Evolutionary conservation across 1,140 invertebrate species (phyloP), one percentile per base, ranked within the genome.

Genomic region (Anagrus nilaparvatae): DNA sequence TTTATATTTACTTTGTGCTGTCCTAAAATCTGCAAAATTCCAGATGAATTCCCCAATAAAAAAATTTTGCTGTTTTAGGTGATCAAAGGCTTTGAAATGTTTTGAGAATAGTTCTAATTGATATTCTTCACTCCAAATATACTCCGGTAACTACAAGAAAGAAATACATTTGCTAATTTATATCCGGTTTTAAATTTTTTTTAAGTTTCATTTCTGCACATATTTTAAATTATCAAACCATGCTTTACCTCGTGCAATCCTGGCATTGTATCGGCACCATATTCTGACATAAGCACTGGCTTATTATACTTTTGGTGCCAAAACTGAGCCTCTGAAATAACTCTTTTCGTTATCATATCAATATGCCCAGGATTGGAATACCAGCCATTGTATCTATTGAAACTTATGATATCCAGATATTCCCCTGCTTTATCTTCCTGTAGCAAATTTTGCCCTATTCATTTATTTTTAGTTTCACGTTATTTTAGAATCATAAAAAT

Each of bases 31-130:
- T 1, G 84, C 94, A 69, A 97, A 97, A 63, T 97, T 97, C 94
- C 94, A 97, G 28, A 97, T 87, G 71, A 96, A 92, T 71, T 97
- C 94, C 4, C 94, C 94, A 30, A 90, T 79, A 48, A 97, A 90
- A 63, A 83, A 91, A 5, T 81, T 78, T 49, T 78, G 69, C 1
- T 64, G 61, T 41, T 87, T 72, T n/a, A 96, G 60, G 18, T 62
- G 60, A 63, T 97, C 92, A 60, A 97, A 96, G 0, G 87, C 89
- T 58, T 82, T 76, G 55, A 96, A 94, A 56, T 96, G 88, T 53
- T 82, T 75, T 0, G 81, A 77, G 54, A 96, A 73, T 31, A 94
- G 56, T 35, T 83, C 78, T 4, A 80, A 75, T 67, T 97, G 94
- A 58, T 89, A 97, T 60, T 97, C 92, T 67, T 97, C 92, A 3